Evolutionary conservation across 1,140 invertebrate genomes (phyloP), one percentile per base, ranked within the genome.

Genomic region (Trinorchestia longiramus): DNA sequence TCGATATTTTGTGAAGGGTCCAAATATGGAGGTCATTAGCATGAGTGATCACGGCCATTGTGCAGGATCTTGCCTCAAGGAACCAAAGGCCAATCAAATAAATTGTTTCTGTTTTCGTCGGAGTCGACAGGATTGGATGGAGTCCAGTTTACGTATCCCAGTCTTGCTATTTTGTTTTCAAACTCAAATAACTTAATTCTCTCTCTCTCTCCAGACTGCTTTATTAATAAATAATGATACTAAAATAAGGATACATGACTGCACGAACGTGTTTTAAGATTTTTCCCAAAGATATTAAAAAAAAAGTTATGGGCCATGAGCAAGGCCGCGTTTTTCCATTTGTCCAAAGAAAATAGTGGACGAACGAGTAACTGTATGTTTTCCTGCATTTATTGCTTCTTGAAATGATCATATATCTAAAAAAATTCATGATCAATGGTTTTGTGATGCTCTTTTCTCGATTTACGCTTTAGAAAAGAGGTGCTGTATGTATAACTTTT

Each of bases 1-100:
- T 45, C 92, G 44, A 94, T 94, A 94, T 94, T 45, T 94, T 45
- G 41, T 91, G 43, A 94, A 94, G 92, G 44, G 44, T 94, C 92
- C 92, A 43, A 94, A 94, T 40, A 94, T 94, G 92, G 92, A 40
- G 44, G 47, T 94, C 92, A 94, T 94, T 94, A 94, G 92, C 92
- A 94, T 94, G 92, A 94, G 44, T 94, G 92, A 94, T 94, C 92
- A 45, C 92, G 92, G 43, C 92, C 43, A 94, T 94, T 94, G 92
- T 94, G 11, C 44, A 45, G 92, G 43, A 94, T 43, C 43, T 90
- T 1, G 92, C 92, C 92, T 8, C 0, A 0, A 47, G 92, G 43
- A 23, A 94, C 23, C 92, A 40, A 45, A 43, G 43, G 92, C 41
- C 44, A 94, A 94, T 94, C 92, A 40, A 43, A 94, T 45, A 94